A percentile compares a stretch with the other conserved stretches of the same genome.
These are phyloP conservation scores for Clarias fuscus DNA, from an alignment of 2,797 vertebrate species.

Conservation along the genomic window DNA sequence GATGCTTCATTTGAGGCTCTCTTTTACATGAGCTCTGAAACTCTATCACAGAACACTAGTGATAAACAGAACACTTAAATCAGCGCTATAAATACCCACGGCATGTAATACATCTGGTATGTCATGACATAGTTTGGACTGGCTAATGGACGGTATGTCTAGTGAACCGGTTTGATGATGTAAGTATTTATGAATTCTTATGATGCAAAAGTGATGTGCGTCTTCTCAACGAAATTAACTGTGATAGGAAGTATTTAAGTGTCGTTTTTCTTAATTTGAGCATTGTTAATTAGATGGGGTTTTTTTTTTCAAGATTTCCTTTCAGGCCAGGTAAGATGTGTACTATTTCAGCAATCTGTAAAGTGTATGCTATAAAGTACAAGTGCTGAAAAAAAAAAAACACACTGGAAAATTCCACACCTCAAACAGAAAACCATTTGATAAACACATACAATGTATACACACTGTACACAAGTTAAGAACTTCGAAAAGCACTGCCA, in stretches of 20 bases:
- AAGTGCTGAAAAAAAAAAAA: background rate
- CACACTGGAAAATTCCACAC: background rate
- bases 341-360: background rate
- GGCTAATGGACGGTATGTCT: constrained; percentile 28
- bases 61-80: constrained; percentile 41
- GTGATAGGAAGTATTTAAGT: constrained; percentile 14
- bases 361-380: background rate
- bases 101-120: constrained; percentile 34
- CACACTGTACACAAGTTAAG: background rate
- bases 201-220: constrained; percentile 36
- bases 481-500: background rate
- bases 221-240: constrained; percentile 30
- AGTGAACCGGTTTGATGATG: constrained; percentile 40
- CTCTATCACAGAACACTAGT: constrained; percentile 38
- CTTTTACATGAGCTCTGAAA: constrained; percentile 39
- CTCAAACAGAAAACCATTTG: background rate
- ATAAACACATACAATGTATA: background rate
- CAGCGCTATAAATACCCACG: constrained; percentile 40
- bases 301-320: background rate
- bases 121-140: constrained; percentile 39
- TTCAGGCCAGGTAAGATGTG: background rate
- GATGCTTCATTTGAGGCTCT: constrained; percentile 52
- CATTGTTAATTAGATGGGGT: background rate
- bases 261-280: background rate
- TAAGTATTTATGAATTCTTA: constrained; percentile 41